Evolutionary conservation across 2,797 vertebrate genomes (phyloP).

Genomic region (Leptoclinus maculatus): DNA sequence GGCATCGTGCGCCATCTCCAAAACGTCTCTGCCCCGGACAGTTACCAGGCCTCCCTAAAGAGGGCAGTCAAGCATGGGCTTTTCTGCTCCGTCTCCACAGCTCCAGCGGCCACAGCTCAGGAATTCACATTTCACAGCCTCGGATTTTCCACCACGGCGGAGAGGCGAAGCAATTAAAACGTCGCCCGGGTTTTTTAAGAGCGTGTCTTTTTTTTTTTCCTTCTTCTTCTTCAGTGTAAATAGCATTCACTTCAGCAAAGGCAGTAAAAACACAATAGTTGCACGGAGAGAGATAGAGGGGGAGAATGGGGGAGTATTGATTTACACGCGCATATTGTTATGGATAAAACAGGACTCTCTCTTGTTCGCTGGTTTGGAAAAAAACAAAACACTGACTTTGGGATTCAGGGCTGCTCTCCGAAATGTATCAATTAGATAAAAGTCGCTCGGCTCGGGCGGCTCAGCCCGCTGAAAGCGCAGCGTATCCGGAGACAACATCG

Average conservation of each 20-base stretch:
- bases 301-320: constrained; percentile 71
- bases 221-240: constrained; percentile 75
- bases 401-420: constrained; percentile 53
- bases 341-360: constrained; percentile 70
- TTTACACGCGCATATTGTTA: constrained; percentile 79
- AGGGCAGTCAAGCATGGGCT: constrained; percentile 93
- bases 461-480: constrained; percentile 80
- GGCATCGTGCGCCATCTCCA: constrained; percentile 56
- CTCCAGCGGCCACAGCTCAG: constrained; percentile 78
- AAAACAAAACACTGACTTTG: constrained; percentile 46
- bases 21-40: constrained; percentile 76
- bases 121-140: constrained; percentile 82
- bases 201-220: constrained; percentile 35
- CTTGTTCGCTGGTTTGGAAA: constrained; percentile 62
- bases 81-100: constrained; percentile 82
- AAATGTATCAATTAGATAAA: constrained; percentile 70
- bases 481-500: constrained; percentile 87
- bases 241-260: constrained; percentile 72
- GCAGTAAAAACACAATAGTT: constrained; percentile 80
- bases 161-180: constrained; percentile 82
- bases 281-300: constrained; percentile 54
- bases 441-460: constrained; percentile 45
- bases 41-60: constrained; percentile 93
- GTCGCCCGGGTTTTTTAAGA: constrained; percentile 77
- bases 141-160: constrained; percentile 74